These are phyloP conservation scores for Drosophila fungiperda DNA, from an alignment of 2,888 invertebrate genomes.

Conservation along the genomic window DNA sequence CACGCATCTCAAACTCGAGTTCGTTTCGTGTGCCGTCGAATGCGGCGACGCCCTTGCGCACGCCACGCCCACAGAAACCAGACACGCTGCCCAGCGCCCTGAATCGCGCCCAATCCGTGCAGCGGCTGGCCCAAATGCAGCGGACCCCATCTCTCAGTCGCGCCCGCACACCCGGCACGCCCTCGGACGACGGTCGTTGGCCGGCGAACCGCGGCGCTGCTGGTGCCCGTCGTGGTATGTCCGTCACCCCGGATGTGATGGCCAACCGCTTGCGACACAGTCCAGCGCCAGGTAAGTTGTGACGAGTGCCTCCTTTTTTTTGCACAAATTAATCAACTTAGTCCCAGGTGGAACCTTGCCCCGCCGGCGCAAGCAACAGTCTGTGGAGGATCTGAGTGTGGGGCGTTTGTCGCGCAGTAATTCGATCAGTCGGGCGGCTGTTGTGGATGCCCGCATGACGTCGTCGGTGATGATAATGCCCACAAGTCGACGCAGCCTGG, in stretches of 20 bases:
- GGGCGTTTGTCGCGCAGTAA: slow-evolving; percentile 85
- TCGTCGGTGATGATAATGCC: slow-evolving; percentile 82
- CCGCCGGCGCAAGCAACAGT: slow-evolving; percentile 89
- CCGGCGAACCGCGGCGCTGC: slow-evolving; percentile 84
- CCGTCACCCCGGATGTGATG: slow-evolving; percentile 82
- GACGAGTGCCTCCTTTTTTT: not conserved
- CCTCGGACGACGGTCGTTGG: slow-evolving; percentile 90
- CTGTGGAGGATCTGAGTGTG: slow-evolving; percentile 86
- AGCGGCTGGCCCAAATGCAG: slow-evolving; percentile 78
- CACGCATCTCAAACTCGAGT: slow-evolving; percentile 79
- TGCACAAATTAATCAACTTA: not conserved
- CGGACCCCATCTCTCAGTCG: slow-evolving; percentile 87
- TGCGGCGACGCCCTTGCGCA: slow-evolving; percentile 64
- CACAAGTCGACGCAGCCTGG: slow-evolving; percentile 73
- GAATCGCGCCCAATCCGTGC: slow-evolving; percentile 82
- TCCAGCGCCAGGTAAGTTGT: slow-evolving; percentile 56
- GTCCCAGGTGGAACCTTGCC: slow-evolving; percentile 90
- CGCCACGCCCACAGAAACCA: slow-evolving; percentile 82
- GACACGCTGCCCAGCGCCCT: slow-evolving; percentile 87
- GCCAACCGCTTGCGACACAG: slow-evolving; percentile 79
- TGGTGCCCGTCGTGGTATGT: slow-evolving; percentile 77
- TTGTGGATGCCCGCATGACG: slow-evolving; percentile 84
- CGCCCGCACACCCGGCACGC: slow-evolving; percentile 88
- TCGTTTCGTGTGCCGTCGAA: slow-evolving; percentile 85
- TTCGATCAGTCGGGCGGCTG: slow-evolving; percentile 84